Evolutionary conservation across 2,888 invertebrate genomes (phyloP).

Genomic region (Ophioninae sp.): DNA sequence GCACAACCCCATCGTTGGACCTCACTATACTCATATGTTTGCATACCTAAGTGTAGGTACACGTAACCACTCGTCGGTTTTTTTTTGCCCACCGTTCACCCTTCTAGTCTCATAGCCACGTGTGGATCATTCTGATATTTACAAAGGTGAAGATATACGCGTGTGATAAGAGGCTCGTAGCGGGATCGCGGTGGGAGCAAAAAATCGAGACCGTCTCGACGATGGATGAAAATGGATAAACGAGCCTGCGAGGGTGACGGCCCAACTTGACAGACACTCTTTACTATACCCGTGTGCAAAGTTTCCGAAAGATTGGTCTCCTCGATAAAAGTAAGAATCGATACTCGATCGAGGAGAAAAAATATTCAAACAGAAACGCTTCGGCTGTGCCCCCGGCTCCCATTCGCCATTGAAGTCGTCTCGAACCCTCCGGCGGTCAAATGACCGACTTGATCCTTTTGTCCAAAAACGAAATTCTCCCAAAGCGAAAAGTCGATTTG

Average conservation of each 20-base stretch:
- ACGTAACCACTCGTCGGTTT: not conserved
- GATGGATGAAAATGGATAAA: conserved; percentile 10
- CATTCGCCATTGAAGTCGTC: not conserved
- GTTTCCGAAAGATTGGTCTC: not conserved
- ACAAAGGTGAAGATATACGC: conserved; percentile 14
- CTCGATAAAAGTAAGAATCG: not conserved
- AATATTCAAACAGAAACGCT: not conserved
- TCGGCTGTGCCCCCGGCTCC: not conserved
- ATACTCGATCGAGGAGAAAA: not conserved
- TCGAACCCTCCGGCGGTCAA: not conserved
- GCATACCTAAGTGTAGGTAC: not conserved
- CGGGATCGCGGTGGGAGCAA: not conserved
- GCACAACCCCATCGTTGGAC: conserved; percentile 8
- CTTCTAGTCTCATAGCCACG: conserved; percentile 25
- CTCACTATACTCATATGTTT: not conserved
- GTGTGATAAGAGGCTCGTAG: conserved; percentile 29
- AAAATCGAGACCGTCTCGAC: not conserved
- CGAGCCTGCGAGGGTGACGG: not conserved
- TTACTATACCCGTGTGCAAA: not conserved
- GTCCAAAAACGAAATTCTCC: not conserved
- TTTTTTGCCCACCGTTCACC: not conserved
- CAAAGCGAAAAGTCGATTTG: not conserved
- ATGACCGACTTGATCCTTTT: not conserved
- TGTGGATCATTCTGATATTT: conserved; percentile 40
- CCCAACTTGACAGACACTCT: not conserved